Conservation (phyloP, 2,797 vertebrate species). For the Anolis apletophallus region DNA sequence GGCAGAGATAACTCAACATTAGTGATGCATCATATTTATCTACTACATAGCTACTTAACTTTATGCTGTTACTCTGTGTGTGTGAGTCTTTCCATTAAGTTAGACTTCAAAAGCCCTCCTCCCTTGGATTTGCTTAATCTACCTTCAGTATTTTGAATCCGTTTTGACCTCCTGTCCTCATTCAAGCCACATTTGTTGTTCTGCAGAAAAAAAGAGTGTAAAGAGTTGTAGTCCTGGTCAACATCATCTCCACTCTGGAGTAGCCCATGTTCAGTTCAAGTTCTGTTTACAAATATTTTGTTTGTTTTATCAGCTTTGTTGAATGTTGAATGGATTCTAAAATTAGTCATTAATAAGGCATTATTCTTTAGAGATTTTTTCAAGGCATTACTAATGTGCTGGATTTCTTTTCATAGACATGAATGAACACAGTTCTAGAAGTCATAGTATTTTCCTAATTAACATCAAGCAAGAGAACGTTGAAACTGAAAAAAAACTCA, state of each 20-base stretch:
- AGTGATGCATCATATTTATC: neutral
- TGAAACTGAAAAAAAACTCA: conserved; percentile 94
- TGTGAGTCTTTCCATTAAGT: no score
- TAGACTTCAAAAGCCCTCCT: neutral
- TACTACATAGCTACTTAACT: no score
- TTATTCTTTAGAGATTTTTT: neutral
- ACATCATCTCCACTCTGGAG: neutral
- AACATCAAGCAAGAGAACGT: conserved; percentile 97
- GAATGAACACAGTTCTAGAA: conserved; percentile 98
- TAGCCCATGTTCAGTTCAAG: neutral
- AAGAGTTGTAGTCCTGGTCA: neutral
- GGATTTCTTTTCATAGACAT: conserved; percentile 84
- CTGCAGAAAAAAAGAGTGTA: neutral
- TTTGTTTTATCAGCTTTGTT: neutral
- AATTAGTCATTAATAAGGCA: neutral
- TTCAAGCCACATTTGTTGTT: neutral
- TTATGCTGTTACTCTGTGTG: neutral
- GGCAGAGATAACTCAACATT: neutral
- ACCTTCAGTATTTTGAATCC: neutral
- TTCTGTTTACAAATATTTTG: neutral
- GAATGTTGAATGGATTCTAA: fast-evolving
- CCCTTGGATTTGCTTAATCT: neutral
- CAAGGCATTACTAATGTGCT: neutral
- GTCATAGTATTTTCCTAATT: conserved; percentile 95
- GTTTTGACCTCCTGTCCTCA: neutral